phyloP scores from a whole-genome alignment of 1,140 invertebrate species.

The Magallana angulata region DNA sequence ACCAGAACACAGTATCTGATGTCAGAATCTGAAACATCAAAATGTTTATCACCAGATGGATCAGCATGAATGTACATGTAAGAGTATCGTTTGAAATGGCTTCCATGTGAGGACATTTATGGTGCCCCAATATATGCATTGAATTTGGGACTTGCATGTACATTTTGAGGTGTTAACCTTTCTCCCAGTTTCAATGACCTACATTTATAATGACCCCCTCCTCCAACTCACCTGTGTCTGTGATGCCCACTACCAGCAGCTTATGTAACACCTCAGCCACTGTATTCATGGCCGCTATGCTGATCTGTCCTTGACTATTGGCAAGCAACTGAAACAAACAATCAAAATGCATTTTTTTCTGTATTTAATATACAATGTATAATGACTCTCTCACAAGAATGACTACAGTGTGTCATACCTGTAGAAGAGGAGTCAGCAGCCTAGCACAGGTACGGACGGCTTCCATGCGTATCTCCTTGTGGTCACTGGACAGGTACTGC shows the following conservation, averaged over 20 bases:
- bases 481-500: constrained; percentile 94
- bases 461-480: constrained; percentile 94
- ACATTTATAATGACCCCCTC: neutral
- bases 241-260: constrained; percentile 95
- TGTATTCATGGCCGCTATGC: constrained; percentile 88
- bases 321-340: constrained; percentile 67
- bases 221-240: constrained; percentile 86
- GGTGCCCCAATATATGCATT: too few species aligned
- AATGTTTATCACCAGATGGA: neutral
- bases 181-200: too few species aligned
- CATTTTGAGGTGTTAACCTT: neutral
- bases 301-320: constrained; percentile 71
- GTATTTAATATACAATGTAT: too few species aligned
- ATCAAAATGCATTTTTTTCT: neutral
- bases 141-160: neutral
- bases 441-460: constrained; percentile 95
- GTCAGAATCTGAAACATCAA: constrained; percentile 86
- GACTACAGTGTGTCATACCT: constrained; percentile 76
- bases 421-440: constrained; percentile 90
- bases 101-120: too few species aligned
- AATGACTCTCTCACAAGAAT: too few species aligned
- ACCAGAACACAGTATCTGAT: constrained; percentile 95
- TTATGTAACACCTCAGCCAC: constrained; percentile 94
- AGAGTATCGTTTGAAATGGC: too few species aligned
- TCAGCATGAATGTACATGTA: too few species aligned